Evolutionary conservation across 2,113 vertebrate genomes (phyloP).

Genomic region (Phyllostomus hastatus): DNA sequence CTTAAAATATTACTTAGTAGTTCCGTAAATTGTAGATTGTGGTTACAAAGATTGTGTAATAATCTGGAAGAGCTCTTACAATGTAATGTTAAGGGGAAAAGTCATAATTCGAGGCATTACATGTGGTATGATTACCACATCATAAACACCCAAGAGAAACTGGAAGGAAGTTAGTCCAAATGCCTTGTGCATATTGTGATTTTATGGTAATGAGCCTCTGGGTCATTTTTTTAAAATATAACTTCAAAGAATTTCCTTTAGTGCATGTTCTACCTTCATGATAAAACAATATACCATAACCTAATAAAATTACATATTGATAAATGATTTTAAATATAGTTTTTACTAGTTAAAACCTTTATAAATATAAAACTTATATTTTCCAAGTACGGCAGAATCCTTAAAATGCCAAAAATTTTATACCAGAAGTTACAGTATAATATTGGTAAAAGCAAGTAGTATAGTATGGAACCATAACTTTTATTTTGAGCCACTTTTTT

Average conservation of each 20-base stretch:
- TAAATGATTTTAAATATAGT: not conserved
- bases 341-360: constrained; percentile 5
- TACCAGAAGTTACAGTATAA: not conserved
- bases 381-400: not conserved
- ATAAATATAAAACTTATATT: not conserved
- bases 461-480: not conserved
- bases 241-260: not conserved
- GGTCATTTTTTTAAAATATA: not conserved
- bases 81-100: not conserved
- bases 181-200: not conserved
- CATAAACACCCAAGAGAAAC: not conserved
- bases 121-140: not conserved
- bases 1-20: not conserved
- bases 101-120: not conserved
- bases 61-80: not conserved
- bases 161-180: not conserved
- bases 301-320: not conserved
- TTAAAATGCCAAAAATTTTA: not conserved
- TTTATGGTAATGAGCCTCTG: not conserved
- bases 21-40: not conserved
- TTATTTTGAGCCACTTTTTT: not conserved
- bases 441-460: not conserved
- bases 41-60: not conserved
- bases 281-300: not conserved
- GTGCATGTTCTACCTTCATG: not conserved